Percentiles rank a stretch among this genome's conserved stretches.
phyloP scores from a whole-genome alignment of 2,888 invertebrate genomes.

The Cistogaster globosa region DNA sequence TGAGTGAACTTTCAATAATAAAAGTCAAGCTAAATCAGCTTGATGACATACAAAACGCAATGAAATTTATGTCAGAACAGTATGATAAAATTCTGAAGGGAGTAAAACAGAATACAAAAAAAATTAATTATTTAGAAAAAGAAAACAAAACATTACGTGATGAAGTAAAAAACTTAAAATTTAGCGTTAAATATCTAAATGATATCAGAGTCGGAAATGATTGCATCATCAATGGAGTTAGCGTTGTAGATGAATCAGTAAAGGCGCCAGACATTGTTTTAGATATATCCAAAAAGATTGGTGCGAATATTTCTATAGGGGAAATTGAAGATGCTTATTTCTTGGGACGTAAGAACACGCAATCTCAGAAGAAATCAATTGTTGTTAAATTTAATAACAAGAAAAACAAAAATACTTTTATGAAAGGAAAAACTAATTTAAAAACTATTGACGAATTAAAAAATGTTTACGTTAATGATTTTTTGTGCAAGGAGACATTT shows the following conservation, averaged over 20 bases:
- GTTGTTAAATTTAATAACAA: conserved; percentile 24
- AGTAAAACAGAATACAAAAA: not conserved
- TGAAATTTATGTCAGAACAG: conserved; percentile 13
- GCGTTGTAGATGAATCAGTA: not conserved
- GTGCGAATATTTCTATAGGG: not conserved
- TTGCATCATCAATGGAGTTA: conserved; percentile 33
- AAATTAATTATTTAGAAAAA: conserved; percentile 2
- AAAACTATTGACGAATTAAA: too few species aligned
- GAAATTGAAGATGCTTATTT: conserved; percentile 33
- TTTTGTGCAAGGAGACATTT: too few species aligned
- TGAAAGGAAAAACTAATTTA: too few species aligned
- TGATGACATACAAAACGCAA: conserved; percentile 2
- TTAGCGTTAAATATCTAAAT: conserved; percentile 19
- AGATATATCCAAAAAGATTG: conserved; percentile 8
- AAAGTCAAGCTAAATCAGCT: conserved; percentile 16
- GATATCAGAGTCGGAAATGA: conserved; percentile 20
- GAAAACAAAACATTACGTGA: conserved; percentile 28
- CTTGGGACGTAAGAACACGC: not conserved
- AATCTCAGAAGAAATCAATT: not conserved
- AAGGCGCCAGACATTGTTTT: conserved; percentile 8
- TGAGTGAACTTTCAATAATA: conserved; percentile 17
- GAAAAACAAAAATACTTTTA: not conserved
- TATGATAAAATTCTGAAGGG: conserved; percentile 13
- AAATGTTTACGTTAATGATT: conserved; percentile 39
- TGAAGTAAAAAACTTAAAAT: not conserved